phyloP scores from a whole-genome alignment of 2,888 invertebrate genomes.

The Drosophila atroscutellata region DNA sequence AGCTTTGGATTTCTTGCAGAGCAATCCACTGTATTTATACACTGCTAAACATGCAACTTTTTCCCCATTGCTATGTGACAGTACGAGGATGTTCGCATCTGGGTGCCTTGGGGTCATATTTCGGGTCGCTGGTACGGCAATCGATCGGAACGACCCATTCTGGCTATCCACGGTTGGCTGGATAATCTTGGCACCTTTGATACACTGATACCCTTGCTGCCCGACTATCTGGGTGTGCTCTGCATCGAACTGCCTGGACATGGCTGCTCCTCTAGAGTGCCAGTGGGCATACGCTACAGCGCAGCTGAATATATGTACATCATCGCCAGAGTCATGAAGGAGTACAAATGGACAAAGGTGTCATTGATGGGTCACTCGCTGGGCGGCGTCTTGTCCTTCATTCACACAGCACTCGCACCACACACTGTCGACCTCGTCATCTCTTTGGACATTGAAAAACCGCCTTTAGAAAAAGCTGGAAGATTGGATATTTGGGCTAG shows the following conservation, averaged over 20 bases:
- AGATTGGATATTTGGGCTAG: neutral
- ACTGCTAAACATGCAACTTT: constrained; percentile 24
- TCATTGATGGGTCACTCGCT: constrained; percentile 89
- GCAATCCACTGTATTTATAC: constrained; percentile 40
- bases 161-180: constrained; percentile 91
- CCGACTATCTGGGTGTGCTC: constrained; percentile 85
- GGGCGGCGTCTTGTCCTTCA: constrained; percentile 87
- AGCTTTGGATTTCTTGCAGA: constrained; percentile 6
- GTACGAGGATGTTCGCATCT: constrained; percentile 87
- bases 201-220: constrained; percentile 87
- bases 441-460: constrained; percentile 65
- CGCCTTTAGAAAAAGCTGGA: constrained; percentile 12
- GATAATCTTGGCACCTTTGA: constrained; percentile 92
- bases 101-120: constrained; percentile 89
- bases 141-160: constrained; percentile 87
- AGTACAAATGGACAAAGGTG: constrained; percentile 89
- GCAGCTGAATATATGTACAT: constrained; percentile 82
- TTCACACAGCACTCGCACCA: constrained; percentile 86
- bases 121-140: constrained; percentile 90
- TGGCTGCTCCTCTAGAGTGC: constrained; percentile 88
- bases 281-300: constrained; percentile 85
- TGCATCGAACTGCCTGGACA: constrained; percentile 90
- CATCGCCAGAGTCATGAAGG: constrained; percentile 86
- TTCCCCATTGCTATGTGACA: constrained; percentile 50
- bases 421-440: constrained; percentile 79